Conservation (phyloP, 2,888 invertebrate genomes). For the Cotesia congregata region DNA sequence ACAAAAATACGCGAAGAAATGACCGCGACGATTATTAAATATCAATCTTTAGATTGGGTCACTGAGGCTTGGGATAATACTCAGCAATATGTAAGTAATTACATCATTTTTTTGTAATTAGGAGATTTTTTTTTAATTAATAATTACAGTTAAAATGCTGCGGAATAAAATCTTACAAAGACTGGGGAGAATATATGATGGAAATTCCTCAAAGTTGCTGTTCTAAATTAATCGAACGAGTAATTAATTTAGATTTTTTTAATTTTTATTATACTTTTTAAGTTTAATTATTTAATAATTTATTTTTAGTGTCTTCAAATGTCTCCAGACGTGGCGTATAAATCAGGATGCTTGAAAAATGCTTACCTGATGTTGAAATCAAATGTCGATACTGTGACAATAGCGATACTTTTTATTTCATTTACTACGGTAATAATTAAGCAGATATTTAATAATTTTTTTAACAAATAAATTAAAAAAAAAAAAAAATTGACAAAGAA, state of each 20-base stretch:
- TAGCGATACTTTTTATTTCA: slow-evolving; percentile 52
- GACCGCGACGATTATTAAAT: slow-evolving; percentile 52
- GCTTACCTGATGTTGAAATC: slow-evolving; percentile 56
- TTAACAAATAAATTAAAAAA: not conserved
- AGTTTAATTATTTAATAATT: slow-evolving; percentile 9
- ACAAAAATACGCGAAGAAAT: slow-evolving; percentile 56
- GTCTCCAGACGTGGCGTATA: slow-evolving; percentile 53
- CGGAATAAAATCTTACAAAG: slow-evolving; percentile 56
- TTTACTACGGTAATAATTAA: slow-evolving; percentile 50
- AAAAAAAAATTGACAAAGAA: too few relatives aligned
- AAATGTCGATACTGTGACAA: slow-evolving; percentile 53
- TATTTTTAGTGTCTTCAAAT: slow-evolving; percentile 54
- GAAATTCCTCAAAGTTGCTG: slow-evolving; percentile 59
- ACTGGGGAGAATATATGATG: slow-evolving; percentile 54
- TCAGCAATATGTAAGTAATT: slow-evolving; percentile 55
- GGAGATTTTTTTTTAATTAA: not conserved
- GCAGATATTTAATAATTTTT: not conserved
- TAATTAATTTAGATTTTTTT: slow-evolving; percentile 34
- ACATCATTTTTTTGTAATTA: too few relatives aligned
- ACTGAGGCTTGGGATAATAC: slow-evolving; percentile 61
- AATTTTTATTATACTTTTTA: not conserved
- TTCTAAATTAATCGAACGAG: slow-evolving; percentile 52
- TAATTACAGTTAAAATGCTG: slow-evolving; percentile 56
- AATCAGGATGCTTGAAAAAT: slow-evolving; percentile 55
- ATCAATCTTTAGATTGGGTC: slow-evolving; percentile 52